These are phyloP conservation scores for Peribatodes rhomboidaria DNA, from an alignment of 2,888 invertebrate species.

Conservation along the genomic window DNA sequence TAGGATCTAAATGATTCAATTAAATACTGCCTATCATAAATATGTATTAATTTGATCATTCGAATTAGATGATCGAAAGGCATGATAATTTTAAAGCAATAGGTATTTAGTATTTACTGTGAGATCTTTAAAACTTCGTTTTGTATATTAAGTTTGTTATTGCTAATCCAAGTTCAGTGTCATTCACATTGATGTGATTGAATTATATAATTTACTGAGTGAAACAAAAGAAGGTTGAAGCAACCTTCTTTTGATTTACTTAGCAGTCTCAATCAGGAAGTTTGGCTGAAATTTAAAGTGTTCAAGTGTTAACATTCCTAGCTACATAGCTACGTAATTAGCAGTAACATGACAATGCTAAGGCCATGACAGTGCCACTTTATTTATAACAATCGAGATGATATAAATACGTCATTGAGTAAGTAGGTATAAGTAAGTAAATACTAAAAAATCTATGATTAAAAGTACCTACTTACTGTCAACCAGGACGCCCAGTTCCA, in stretches of 20 bases:
- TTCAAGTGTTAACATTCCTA: background rate
- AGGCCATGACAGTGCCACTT: background rate
- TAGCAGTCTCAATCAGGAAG: background rate
- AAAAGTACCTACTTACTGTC: background rate
- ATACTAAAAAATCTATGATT: too few relatives aligned
- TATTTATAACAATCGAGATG: background rate
- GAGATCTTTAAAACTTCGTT: too few relatives aligned
- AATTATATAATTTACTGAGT: too few relatives aligned
- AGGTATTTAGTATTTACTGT: too few relatives aligned
- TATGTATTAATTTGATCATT: background rate
- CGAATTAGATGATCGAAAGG: background rate
- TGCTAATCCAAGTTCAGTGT: background rate
- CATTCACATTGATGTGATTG: background rate
- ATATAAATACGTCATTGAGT: background rate
- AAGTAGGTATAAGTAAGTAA: background rate
- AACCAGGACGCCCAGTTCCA: background rate
- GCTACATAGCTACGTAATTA: background rate
- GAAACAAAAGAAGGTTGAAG: too few relatives aligned
- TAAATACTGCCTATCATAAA: constrained; percentile 7
- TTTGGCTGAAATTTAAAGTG: background rate
- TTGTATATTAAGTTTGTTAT: background rate
- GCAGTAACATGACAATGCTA: constrained; percentile 2
- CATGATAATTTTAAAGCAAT: too few relatives aligned
- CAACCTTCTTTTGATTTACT: background rate
- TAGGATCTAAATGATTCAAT: background rate